phyloP scores from a whole-genome alignment of 64 coral and sea anemone species.

The Acropora yongei region DNA sequence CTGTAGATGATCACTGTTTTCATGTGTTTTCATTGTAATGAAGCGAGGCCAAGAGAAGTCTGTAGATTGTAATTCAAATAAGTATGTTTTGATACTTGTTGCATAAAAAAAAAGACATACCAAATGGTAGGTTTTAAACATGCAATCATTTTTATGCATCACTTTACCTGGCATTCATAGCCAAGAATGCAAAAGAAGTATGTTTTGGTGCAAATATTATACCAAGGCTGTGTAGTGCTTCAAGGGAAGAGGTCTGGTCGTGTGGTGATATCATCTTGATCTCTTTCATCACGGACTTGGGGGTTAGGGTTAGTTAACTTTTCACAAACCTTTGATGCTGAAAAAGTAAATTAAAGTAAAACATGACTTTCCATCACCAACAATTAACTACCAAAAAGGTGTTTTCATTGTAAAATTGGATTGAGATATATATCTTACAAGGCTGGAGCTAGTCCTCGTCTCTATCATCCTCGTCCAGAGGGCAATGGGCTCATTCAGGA shows the following conservation, averaged over 20 bases:
- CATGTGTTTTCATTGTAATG: conserved; percentile 3
- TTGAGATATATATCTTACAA: background rate
- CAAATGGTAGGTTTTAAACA: background rate
- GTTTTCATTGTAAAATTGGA: background rate
- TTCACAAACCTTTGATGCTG: conserved; percentile 12
- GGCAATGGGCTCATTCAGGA: conserved; percentile 47
- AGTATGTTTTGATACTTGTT: background rate
- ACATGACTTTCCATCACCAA: background rate
- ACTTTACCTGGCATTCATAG: conserved; percentile 7
- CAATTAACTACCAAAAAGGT: background rate
- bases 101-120: background rate
- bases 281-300: conserved; percentile 42
- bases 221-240: conserved; percentile 29
- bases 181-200: conserved; percentile 15
- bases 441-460: background rate
- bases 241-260: conserved; percentile 45
- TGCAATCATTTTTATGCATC: background rate
- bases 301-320: conserved; percentile 57
- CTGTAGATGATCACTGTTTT: background rate
- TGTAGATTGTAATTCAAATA: background rate
- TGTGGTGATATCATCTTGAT: conserved; percentile 55
- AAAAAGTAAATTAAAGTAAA: background rate
- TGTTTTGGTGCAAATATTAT: conserved; percentile 26
- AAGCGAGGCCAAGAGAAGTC: conserved; percentile 25
- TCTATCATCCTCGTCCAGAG: conserved; percentile 47